Evolutionary conservation across 2,797 vertebrate species (phyloP).

Genomic region (Perodicticus potto): DNA sequence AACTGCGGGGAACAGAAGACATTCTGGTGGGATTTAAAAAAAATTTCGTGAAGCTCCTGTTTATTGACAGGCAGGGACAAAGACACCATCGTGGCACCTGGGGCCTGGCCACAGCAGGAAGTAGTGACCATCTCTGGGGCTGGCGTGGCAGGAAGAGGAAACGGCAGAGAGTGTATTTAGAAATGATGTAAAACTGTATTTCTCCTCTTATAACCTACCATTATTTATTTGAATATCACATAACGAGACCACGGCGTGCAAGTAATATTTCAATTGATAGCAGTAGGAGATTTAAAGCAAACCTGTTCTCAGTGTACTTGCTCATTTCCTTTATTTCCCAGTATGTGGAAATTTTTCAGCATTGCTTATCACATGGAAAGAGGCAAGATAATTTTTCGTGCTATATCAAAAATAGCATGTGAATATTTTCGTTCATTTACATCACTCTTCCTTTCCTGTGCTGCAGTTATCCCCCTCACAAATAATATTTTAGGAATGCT

Average conservation of each 20-base stretch:
- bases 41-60: background rate
- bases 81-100: background rate
- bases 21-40: background rate
- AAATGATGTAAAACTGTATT: background rate
- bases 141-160: background rate
- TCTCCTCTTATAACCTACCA: background rate
- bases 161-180: background rate
- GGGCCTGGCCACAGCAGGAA: background rate
- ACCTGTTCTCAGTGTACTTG: constrained; percentile 18
- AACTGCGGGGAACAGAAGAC: background rate
- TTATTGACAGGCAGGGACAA: background rate
- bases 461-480: constrained; percentile 60
- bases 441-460: constrained; percentile 64
- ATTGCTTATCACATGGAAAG: constrained; percentile 46
- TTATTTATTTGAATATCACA: constrained; percentile 39
- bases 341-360: constrained; percentile 36
- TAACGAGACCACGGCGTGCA: background rate
- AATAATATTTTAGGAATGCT: constrained; percentile 70
- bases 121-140: background rate
- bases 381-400: constrained; percentile 69
- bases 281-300: constrained; percentile 10
- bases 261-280: constrained; percentile 8
- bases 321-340: constrained; percentile 46
- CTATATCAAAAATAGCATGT: constrained; percentile 67
- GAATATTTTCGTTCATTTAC: constrained; percentile 59